Conservation (phyloP, 2,113 vertebrate species). For the Leptosomus discolor region DNA sequence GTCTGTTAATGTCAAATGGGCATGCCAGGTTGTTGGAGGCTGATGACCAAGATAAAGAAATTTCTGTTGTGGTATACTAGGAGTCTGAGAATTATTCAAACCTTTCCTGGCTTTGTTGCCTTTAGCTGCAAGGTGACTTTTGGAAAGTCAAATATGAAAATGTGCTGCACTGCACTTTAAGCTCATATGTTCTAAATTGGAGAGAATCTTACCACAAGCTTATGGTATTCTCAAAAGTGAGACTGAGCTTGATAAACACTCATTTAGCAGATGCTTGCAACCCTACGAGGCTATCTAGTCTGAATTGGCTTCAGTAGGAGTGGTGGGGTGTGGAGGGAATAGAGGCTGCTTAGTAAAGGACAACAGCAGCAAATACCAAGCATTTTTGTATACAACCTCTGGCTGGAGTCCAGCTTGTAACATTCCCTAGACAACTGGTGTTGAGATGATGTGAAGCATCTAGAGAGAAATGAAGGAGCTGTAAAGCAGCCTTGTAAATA, state of each 20-base stretch:
- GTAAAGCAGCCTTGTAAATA: background rate
- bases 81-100: background rate
- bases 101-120: background rate
- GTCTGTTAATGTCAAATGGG: background rate
- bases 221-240: background rate
- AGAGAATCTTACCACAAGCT: background rate
- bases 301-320: background rate
- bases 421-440: background rate
- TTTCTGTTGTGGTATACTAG: background rate
- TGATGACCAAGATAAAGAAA: background rate
- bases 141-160: background rate
- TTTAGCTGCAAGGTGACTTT: background rate
- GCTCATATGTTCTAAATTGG: background rate
- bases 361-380: slow-evolving; percentile 45
- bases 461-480: background rate
- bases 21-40: background rate
- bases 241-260: background rate
- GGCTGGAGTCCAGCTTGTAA: slow-evolving; percentile 14
- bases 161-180: background rate
- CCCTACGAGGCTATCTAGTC: slow-evolving; percentile 3
- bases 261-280: background rate
- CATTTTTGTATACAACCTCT: slow-evolving; percentile 41
- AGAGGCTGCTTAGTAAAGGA: slow-evolving; percentile 30
- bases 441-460: background rate
- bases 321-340: background rate